Conservation (phyloP, 1,140 invertebrate species). For the Drosophila pseudoobscura region DNA sequence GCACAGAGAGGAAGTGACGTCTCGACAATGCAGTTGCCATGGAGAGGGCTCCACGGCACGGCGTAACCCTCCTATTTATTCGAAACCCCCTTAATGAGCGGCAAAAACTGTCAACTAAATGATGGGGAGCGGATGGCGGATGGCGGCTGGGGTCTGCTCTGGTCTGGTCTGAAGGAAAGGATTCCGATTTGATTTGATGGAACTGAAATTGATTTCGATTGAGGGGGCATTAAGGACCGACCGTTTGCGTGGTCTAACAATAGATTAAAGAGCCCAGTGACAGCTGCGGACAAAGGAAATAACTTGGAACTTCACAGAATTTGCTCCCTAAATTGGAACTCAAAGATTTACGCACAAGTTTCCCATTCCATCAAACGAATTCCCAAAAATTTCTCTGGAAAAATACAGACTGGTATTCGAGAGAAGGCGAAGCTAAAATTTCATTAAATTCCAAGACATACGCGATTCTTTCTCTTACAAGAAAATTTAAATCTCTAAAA, state of each 20-base stretch:
- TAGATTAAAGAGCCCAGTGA: constrained; percentile 7
- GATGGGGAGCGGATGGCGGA: background rate
- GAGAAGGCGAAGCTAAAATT: too few species aligned
- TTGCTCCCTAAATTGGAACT: too few species aligned
- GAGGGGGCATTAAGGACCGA: too few species aligned
- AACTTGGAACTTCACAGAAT: too few species aligned
- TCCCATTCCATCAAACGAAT: background rate
- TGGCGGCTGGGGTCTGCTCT: constrained; percentile 20
- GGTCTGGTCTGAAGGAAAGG: constrained; percentile 15
- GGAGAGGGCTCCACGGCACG: constrained; percentile 1
- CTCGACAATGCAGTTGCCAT: constrained; percentile 58
- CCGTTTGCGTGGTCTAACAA: background rate
- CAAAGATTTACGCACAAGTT: background rate
- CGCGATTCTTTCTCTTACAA: background rate
- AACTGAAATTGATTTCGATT: constrained; percentile 40
- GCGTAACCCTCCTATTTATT: background rate
- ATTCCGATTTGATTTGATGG: constrained; percentile 46
- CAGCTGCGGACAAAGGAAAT: too few species aligned
- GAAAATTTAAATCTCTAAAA: too few species aligned
- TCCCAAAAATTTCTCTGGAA: background rate
- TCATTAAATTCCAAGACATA: too few species aligned
- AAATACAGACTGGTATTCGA: too few species aligned
- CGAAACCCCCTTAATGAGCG: constrained; percentile 44
- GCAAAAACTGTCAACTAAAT: constrained; percentile 55
- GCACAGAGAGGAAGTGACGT: constrained; percentile 24